Evolutionary conservation across 2,888 invertebrate genomes (phyloP).

Genomic region (Dicranocentrus wangi): DNA sequence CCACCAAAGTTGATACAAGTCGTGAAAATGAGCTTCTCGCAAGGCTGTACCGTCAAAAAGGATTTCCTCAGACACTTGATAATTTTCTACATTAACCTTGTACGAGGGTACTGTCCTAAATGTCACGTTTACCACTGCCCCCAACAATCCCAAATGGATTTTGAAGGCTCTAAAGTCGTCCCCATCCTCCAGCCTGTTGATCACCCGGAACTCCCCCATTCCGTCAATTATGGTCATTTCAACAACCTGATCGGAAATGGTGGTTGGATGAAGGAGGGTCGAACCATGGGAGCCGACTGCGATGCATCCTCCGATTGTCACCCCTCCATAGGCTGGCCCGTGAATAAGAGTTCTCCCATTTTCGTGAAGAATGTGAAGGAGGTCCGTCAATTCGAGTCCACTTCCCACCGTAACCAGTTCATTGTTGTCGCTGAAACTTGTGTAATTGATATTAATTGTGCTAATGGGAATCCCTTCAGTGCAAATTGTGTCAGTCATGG

Average conservation of each 20-base stretch:
- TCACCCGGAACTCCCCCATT: slow-evolving; percentile 35
- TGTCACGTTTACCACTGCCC: slow-evolving; percentile 58
- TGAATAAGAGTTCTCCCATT: slow-evolving; percentile 30
- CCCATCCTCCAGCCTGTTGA: slow-evolving; percentile 13
- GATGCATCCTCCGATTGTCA: slow-evolving; percentile 62
- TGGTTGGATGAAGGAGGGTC: slow-evolving; percentile 51
- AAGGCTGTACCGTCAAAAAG: slow-evolving; percentile 51
- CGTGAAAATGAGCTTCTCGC: slow-evolving; percentile 37
- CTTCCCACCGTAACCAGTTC: slow-evolving; percentile 50
- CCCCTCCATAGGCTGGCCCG: slow-evolving; percentile 63
- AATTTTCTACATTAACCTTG: slow-evolving; percentile 57
- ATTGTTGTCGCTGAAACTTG: slow-evolving; percentile 18
- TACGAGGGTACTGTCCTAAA: slow-evolving; percentile 58
- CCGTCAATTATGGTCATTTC: slow-evolving; percentile 61
- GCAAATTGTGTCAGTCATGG: slow-evolving; percentile 64
- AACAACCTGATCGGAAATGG: slow-evolving; percentile 62
- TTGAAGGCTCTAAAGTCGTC: slow-evolving; percentile 50
- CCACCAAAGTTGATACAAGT: slow-evolving; percentile 64
- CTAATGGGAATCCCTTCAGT: slow-evolving; percentile 60
- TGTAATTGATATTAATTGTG: slow-evolving; percentile 51
- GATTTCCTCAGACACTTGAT: slow-evolving; percentile 45
- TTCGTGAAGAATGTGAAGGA: slow-evolving; percentile 40
- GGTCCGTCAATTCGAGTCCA: slow-evolving; percentile 46
- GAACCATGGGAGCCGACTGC: slow-evolving; percentile 64
- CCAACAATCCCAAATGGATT: slow-evolving; percentile 60